Evolutionary conservation across 1,140 invertebrate genomes (phyloP), one percentile per base, ranked within the genome.

Genomic region (Atta colombica): DNA sequence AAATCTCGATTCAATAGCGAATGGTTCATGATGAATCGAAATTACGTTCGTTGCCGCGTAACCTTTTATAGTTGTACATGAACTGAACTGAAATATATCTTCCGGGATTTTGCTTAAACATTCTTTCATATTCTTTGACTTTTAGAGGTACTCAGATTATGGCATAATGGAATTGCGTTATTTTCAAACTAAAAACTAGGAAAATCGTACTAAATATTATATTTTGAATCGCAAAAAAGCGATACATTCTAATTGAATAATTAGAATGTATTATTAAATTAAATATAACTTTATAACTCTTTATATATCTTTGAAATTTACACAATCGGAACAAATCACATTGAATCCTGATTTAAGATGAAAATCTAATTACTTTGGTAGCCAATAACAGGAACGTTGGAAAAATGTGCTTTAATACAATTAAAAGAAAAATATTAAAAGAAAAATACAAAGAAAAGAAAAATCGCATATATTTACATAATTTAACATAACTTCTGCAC

Each of bases 51-150:
- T 71, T 58, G 28, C 35, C 16, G n/a, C 25, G n/a, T 53, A 10
- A 65, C 80, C 69, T 75, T 84, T 84, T 84, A 61, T 61, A 75
- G 80, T 84, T 63, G 45, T 58, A 31, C 45, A 7, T 84, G 69
- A 84, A 75, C n/a, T 28, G 18, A 49, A 12, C 21, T 49, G 53
- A 21, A 49, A 61, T 39, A 39, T 61, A 75, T 84, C 69, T 84
- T 84, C 69, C 80, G 80, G 77, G 51, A 55, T 58, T 69, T 16
- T 8, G 77, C n/a, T 25, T 16, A 45, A 18, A 10, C 12, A 21
- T 3, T 49, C 51, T 82, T 82, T 82, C 55, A 66, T 51, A 51
- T 7, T n/a, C n/a, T n/a, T n/a, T n/a, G 49, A 68, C 14, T 58
- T 69, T 16, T 71, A 14, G 12, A 5, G 35, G 71, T 16, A 60